Evolutionary conservation across 2,113 vertebrate genomes (phyloP).

Genomic region (Boulengeromyrus knoepffleri): DNA sequence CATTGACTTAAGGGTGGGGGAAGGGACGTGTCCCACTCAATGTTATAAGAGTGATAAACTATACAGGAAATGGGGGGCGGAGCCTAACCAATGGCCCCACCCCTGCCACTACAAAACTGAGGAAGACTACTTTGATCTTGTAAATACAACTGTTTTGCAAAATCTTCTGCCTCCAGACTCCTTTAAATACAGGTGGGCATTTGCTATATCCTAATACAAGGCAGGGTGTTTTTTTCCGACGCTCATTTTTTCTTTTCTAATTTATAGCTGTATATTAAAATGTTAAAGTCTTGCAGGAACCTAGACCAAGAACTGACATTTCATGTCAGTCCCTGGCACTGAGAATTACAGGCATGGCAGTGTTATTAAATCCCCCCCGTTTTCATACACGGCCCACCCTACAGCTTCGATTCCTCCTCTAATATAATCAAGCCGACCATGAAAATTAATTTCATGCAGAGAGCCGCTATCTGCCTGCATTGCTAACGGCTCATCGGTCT

Average conservation of each 20-base stretch:
- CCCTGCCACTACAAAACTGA: background rate
- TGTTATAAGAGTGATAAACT: background rate
- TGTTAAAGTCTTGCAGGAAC: background rate
- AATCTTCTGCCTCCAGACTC: background rate
- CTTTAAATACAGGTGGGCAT: background rate
- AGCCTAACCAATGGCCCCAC: background rate
- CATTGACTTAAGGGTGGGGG: background rate
- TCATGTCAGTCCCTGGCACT: background rate
- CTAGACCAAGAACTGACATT: background rate
- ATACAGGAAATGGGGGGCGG: background rate
- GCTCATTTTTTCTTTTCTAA: background rate
- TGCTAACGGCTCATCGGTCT: background rate
- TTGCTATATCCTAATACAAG: background rate
- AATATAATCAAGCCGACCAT: constrained; percentile 4
- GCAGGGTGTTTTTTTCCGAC: background rate
- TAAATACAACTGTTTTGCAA: background rate
- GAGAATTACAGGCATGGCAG: background rate
- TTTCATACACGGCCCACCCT: background rate
- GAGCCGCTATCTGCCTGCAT: background rate
- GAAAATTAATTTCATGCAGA: constrained; percentile 9
- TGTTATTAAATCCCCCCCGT: background rate
- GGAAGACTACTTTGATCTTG: background rate
- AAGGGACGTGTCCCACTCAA: background rate
- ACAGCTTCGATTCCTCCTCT: background rate
- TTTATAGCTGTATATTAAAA: background rate